Evolutionary conservation across 2,797 vertebrate genomes (phyloP), one percentile per base, ranked within the genome.

Genomic region (Acridotheres tristis): DNA sequence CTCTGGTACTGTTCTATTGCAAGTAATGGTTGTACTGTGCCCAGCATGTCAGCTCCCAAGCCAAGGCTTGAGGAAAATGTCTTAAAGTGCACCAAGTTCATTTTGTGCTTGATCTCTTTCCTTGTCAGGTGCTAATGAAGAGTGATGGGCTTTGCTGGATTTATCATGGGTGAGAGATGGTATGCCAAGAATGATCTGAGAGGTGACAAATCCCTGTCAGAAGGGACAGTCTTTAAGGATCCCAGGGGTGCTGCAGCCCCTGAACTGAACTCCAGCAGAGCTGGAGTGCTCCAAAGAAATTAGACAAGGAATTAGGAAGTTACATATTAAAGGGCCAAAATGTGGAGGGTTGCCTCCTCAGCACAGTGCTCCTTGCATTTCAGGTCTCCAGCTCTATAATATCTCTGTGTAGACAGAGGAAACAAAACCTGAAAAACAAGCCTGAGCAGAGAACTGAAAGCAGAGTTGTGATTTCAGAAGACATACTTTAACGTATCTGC

Each of bases 91-190:
- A 71, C 26, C 7, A 42, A 63, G n/a, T 85, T 79, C 13, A 48
- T 69, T 89, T 68, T 7, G 1, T 22, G 48, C 50, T 92, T 55
- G 58, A 14, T 73, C 13, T 85, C 84, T 66, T 55, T 85, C 36
- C 67, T 73, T 90, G 74, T 22, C 74, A 73, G 69, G 10, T 68
- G 43, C 36, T 81, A 78, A 93, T 42, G 84, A 90, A 85, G 77
- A 94, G 58, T 42, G 74, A 90, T 66, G 51, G 30, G 48, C 40
- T 88, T 93, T 86, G 42, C 36, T 66, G 47, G 8, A 15, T 89
- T 93, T 69, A 43, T n/a, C 38, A 29, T 25, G 14, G 10, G 18
- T 63, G 59, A 95, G 27, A 66, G 16, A 93, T 85, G 79, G 25
- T 30, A 45, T 30, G 63, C 71, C 94, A 94, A 63, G 80, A 58